Conservation (phyloP, 2,888 invertebrate species). For the Fragum whitleyi region DNA sequence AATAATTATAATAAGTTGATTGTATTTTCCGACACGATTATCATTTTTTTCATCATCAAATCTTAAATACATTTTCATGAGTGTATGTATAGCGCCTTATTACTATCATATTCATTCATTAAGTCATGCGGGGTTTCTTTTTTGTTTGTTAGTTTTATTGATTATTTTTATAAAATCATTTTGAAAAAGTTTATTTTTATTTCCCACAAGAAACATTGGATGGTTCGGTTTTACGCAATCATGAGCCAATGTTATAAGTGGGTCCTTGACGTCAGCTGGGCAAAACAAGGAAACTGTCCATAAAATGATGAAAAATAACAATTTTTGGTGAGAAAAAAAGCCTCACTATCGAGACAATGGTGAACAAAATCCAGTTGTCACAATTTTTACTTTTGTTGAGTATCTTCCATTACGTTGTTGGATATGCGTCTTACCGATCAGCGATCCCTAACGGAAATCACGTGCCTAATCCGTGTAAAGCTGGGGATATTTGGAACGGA, state of each 20-base stretch:
- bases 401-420: not conserved
- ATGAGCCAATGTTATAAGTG: not conserved
- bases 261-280: not conserved
- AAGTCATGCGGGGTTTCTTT: no score
- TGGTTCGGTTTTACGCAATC: not conserved
- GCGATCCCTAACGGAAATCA: constrained; percentile 23
- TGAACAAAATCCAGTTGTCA: not conserved
- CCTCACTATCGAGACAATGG: not conserved
- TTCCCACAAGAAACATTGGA: no score
- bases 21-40: no score
- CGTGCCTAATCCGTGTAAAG: constrained; percentile 18
- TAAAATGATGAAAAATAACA: not conserved
- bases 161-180: no score
- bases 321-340: not conserved
- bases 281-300: not conserved
- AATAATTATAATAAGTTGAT: no score
- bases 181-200: no score
- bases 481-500: constrained; percentile 22
- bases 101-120: no score
- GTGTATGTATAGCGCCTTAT: no score
- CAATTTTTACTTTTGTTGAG: not conserved
- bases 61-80: no score
- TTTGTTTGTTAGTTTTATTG: no score
- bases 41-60: no score
- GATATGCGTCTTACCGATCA: constrained; percentile 6